phyloP scores from a whole-genome alignment of 2,113 vertebrate species.

The Ictidomys tridecemlineatus region DNA sequence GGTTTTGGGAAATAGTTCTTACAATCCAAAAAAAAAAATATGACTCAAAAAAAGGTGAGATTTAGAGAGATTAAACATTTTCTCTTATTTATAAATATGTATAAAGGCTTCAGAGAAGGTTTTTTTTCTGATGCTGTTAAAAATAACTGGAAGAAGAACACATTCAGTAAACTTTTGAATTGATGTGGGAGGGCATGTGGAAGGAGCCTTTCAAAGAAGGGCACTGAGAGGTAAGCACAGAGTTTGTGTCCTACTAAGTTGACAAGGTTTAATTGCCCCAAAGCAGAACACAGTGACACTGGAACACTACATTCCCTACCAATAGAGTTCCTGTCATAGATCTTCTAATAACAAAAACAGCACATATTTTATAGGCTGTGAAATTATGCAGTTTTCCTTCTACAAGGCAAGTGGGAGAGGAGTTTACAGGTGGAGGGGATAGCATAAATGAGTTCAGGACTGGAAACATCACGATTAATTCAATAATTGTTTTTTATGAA shows the following conservation, averaged over 20 bases:
- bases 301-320: conserved; percentile 52
- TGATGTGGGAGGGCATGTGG: conserved; percentile 53
- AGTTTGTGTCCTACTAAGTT: conserved; percentile 66
- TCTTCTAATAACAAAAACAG: conserved; percentile 66
- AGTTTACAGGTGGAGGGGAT: conserved; percentile 80
- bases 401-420: conserved; percentile 83
- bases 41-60: conserved; percentile 35
- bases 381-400: conserved; percentile 79
- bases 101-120: conserved; percentile 37
- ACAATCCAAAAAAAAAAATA: conserved; percentile 48
- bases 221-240: conserved; percentile 69
- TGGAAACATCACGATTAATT: conserved; percentile 86
- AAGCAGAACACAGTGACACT: conserved; percentile 66
- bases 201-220: conserved; percentile 66
- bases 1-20: conserved; percentile 6
- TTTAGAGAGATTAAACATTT: conserved; percentile 50
- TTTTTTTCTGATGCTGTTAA: conserved; percentile 66
- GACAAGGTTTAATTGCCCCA: conserved; percentile 66
- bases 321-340: conserved; percentile 73
- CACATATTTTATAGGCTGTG: conserved; percentile 68
- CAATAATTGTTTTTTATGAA: conserved; percentile 86
- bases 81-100: conserved; percentile 55
- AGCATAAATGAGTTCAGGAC: conserved; percentile 81
- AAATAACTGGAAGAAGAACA: conserved; percentile 76
- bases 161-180: conserved; percentile 51